Evolutionary conservation across 2,888 invertebrate species (phyloP).

Genomic region (Abscondita cerata): DNA sequence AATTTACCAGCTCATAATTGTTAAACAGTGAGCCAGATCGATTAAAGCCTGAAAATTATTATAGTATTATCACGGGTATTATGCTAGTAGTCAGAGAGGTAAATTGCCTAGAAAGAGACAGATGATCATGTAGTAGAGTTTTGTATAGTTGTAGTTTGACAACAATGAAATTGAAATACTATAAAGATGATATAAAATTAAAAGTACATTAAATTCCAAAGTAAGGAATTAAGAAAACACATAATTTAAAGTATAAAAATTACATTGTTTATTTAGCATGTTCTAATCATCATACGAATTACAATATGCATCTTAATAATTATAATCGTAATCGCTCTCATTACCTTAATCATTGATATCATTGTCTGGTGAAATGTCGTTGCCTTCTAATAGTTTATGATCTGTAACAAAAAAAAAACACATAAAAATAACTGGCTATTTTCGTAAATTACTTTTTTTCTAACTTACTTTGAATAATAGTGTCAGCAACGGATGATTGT

Average conservation of each 20-base stretch:
- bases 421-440: neutral
- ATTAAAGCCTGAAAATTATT: neutral
- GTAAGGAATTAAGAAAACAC: neutral
- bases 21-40: neutral
- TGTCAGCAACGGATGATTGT: conserved; percentile 37
- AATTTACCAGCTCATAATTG: neutral
- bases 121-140: neutral
- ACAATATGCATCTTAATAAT: neutral
- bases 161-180: neutral
- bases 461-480: conserved; percentile 4
- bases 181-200: too few relatives aligned
- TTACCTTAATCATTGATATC: neutral
- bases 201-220: too few relatives aligned
- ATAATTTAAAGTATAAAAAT: neutral
- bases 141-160: neutral
- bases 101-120: neutral
- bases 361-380: neutral
- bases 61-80: neutral
- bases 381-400: neutral
- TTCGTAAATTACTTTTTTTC: neutral
- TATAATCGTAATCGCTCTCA: neutral
- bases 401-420: neutral
- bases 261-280: neutral
- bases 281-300: neutral
- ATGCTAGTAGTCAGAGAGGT: neutral